phyloP scores from a whole-genome alignment of 92 coral and sea anemone species.

The Palythoa grandiflora region DNA sequence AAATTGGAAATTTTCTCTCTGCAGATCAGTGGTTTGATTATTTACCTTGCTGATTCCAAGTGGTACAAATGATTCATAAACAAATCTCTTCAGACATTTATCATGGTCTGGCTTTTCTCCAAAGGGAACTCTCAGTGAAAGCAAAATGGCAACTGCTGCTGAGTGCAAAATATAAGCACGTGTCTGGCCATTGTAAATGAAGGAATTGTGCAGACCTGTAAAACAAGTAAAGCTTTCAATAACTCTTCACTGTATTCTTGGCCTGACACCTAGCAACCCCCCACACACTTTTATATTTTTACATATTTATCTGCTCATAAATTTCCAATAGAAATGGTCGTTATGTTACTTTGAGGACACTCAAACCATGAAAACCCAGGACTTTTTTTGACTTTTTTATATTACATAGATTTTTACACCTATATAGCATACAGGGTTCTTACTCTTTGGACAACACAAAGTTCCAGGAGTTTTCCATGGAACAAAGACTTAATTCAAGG shows the following conservation, averaged over 20 bases:
- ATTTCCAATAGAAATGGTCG: too few relatives aligned
- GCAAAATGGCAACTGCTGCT: slow-evolving; percentile 26
- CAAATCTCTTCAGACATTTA: slow-evolving; percentile 14
- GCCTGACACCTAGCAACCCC: too few relatives aligned
- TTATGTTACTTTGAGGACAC: too few relatives aligned
- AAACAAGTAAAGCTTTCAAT: not conserved
- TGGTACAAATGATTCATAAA: slow-evolving; percentile 10
- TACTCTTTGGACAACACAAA: too few relatives aligned
- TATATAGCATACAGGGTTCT: too few relatives aligned
- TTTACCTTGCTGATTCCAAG: slow-evolving; percentile 17
- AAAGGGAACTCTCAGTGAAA: slow-evolving; percentile 22
- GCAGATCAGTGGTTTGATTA: not conserved
- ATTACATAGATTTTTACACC: too few relatives aligned
- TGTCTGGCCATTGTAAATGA: slow-evolving; percentile 27
- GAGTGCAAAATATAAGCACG: slow-evolving; percentile 23
- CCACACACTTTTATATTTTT: too few relatives aligned
- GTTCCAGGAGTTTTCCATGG: too few relatives aligned
- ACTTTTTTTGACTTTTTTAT: too few relatives aligned
- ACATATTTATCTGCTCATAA: too few relatives aligned
- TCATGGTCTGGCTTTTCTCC: slow-evolving; percentile 27
- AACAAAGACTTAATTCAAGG: too few relatives aligned
- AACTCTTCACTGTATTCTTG: not conserved
- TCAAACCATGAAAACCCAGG: too few relatives aligned
- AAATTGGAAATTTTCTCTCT: slow-evolving; percentile 11
- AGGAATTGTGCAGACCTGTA: slow-evolving; percentile 10